phyloP scores from a whole-genome alignment of 1,140 invertebrate species.

The Aphis craccivora region DNA sequence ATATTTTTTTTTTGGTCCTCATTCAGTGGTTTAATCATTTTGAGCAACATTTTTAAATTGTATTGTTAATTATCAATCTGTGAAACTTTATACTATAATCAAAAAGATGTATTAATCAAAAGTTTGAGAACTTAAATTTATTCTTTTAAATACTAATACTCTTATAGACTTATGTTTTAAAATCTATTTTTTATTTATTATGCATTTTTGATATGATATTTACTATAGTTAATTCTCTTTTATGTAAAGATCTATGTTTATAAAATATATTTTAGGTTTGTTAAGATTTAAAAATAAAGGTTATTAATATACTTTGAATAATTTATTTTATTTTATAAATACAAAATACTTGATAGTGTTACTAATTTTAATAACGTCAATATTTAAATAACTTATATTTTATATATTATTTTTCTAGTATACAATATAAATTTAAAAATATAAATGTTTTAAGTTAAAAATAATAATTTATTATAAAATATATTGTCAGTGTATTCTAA shows the following conservation, averaged over 20 bases:
- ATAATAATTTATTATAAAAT: background rate
- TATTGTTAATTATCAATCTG: background rate
- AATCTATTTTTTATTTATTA: background rate
- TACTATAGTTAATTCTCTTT: background rate
- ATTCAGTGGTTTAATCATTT: background rate
- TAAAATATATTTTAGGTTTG: background rate
- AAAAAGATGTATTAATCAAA: background rate
- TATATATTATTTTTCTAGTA: too few species aligned
- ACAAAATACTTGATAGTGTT: background rate
- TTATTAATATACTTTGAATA: background rate
- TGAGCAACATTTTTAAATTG: background rate
- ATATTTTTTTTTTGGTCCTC: background rate
- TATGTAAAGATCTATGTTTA: background rate
- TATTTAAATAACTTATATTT: background rate
- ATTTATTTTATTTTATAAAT: background rate
- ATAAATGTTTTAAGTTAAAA: background rate
- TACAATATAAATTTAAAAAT: too few species aligned
- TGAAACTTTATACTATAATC: background rate
- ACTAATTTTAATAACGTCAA: background rate
- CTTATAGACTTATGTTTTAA: background rate
- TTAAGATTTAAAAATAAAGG: constrained; percentile 4
- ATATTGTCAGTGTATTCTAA: background rate
- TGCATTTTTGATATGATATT: background rate
- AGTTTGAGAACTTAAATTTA: background rate
- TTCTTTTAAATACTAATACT: background rate